phyloP scores from a whole-genome alignment of 2,888 invertebrate species.

The Polydesmus complanatus region DNA sequence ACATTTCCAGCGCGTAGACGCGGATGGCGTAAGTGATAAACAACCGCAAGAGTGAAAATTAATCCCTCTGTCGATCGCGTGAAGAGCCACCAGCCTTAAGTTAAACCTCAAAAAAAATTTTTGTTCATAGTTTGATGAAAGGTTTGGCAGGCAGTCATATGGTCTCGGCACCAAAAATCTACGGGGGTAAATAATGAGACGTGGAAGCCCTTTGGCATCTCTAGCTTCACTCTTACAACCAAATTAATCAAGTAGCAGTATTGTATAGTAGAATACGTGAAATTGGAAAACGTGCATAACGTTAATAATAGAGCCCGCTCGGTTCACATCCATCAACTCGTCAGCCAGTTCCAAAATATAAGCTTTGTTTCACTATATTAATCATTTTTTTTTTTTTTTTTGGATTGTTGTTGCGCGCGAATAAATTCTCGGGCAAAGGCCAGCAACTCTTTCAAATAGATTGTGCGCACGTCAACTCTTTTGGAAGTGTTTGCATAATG shows the following conservation, averaged over 20 bases:
- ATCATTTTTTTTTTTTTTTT: no score
- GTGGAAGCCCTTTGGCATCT: neutral
- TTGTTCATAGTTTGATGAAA: neutral
- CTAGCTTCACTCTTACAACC: neutral
- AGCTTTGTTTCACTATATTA: no score
- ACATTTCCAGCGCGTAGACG: no score
- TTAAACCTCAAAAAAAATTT: neutral
- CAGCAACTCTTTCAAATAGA: no score
- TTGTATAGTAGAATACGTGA: neutral
- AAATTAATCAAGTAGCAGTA: neutral
- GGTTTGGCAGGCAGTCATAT: neutral
- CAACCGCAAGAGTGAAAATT: no score
- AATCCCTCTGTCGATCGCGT: neutral
- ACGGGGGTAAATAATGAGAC: neutral
- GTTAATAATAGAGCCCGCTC: neutral
- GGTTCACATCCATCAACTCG: neutral
- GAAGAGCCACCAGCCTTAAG: neutral
- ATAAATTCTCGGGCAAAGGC: no score
- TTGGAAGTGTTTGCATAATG: no score
- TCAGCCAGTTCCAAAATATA: neutral
- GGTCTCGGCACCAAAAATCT: neutral
- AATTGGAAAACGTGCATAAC: neutral
- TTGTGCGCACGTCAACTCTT: no score
- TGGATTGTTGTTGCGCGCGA: no score
- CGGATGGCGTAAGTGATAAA: no score